Conservation (phyloP, 2,113 vertebrate genomes). For the Sphaerodactylus townsendi region DNA sequence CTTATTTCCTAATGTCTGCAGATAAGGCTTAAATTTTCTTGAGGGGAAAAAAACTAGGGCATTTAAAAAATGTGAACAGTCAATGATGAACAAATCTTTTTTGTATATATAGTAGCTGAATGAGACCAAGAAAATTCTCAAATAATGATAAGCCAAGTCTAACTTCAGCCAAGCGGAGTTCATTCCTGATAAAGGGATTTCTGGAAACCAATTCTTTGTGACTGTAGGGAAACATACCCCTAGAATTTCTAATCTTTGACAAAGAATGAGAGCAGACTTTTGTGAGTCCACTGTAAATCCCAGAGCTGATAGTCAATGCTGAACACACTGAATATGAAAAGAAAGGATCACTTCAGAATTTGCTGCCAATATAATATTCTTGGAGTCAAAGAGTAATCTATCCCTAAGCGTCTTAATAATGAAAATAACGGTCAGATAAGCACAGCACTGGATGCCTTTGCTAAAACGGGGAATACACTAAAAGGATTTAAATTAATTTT, state of each 20-base stretch:
- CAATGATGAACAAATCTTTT: constrained; percentile 39
- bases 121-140: constrained; percentile 50
- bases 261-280: constrained; percentile 67
- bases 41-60: constrained; percentile 16
- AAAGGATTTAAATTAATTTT: constrained; percentile 51
- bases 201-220: constrained; percentile 55
- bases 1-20: constrained; percentile 3
- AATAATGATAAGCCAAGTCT: constrained; percentile 57
- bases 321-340: constrained; percentile 63
- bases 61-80: constrained; percentile 7
- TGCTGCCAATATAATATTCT: constrained; percentile 72
- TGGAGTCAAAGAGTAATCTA: constrained; percentile 61
- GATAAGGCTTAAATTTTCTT: constrained; percentile 41
- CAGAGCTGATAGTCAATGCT: constrained; percentile 64
- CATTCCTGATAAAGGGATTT: constrained; percentile 62
- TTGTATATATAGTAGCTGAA: constrained; percentile 37
- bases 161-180: constrained; percentile 57
- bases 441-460: constrained; percentile 29
- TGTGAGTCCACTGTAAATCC: constrained; percentile 63
- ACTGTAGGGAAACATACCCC: constrained; percentile 59
- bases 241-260: constrained; percentile 66
- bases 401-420: constrained; percentile 71
- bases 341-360: constrained; percentile 65
- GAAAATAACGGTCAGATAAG: constrained; percentile 56
- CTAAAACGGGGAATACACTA: constrained; percentile 43